Conservation (phyloP, 1,140 invertebrate genomes). For the Drusus annulatus region DNA sequence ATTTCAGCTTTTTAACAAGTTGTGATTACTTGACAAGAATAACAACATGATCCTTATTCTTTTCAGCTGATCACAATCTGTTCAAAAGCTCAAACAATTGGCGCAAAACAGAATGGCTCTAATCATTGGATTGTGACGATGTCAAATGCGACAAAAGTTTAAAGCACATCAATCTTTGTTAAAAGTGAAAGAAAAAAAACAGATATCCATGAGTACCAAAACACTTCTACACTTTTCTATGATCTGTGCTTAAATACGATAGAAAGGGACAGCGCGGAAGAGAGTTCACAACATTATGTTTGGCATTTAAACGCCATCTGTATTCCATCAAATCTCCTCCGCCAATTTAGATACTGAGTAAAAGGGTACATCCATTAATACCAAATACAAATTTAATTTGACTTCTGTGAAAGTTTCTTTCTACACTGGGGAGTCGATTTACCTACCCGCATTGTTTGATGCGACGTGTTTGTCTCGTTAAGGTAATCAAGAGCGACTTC, state of each 20-base stretch:
- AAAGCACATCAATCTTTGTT: too few relatives aligned
- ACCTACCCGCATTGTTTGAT: neutral
- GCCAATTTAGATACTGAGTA: neutral
- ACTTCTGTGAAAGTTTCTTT: neutral
- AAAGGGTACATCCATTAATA: neutral
- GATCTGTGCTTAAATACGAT: neutral
- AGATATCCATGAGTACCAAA: too few relatives aligned
- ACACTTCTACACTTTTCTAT: too few relatives aligned
- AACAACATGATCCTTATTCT: too few relatives aligned
- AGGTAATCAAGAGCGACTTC: conserved; percentile 37
- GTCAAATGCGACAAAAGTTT: too few relatives aligned
- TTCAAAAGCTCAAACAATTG: too few relatives aligned
- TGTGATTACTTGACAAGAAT: too few relatives aligned
- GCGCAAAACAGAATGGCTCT: too few relatives aligned
- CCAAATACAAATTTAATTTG: neutral
- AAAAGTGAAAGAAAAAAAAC: too few relatives aligned
- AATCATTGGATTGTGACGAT: too few relatives aligned
- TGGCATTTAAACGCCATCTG: conserved; percentile 43
- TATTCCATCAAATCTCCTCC: neutral
- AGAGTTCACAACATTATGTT: conserved; percentile 40
- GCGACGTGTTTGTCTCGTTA: conserved; percentile 28
- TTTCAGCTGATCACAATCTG: too few relatives aligned
- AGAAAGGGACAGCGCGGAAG: conserved; percentile 5
- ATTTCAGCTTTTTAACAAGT: too few relatives aligned
- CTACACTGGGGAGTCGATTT: neutral